Conservation (phyloP, 2,888 invertebrate genomes). For the Chrysolina haemoptera region DNA sequence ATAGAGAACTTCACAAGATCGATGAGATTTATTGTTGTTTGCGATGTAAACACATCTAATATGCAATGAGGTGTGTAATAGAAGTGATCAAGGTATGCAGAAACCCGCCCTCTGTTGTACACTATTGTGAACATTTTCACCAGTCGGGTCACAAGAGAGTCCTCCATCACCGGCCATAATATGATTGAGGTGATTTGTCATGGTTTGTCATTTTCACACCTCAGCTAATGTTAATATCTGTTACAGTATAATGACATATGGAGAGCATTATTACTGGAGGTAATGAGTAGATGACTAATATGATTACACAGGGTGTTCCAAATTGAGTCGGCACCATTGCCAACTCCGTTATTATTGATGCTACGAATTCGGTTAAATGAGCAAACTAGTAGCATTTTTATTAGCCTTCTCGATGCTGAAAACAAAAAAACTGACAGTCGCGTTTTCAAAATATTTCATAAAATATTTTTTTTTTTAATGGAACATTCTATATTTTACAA, state of each 20-base stretch:
- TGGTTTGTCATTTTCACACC: slow-evolving; percentile 22
- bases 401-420: no score
- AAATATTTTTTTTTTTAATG: no score
- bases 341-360: no score
- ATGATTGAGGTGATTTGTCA: slow-evolving; percentile 29
- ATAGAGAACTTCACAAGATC: no score
- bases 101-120: background rate
- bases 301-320: no score
- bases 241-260: slow-evolving; percentile 2
- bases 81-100: background rate
- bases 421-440: no score
- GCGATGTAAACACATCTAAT: background rate
- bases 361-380: no score
- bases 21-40: no score
- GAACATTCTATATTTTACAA: no score
- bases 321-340: no score
- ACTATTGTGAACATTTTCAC: slow-evolving; percentile 6
- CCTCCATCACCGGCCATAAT: slow-evolving; percentile 17
- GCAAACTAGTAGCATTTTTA: no score
- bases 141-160: slow-evolving; percentile 6
- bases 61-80: background rate
- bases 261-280: slow-evolving; percentile 3
- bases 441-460: no score
- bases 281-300: slow-evolving; percentile 9
- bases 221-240: background rate